These are phyloP conservation scores for Drosophila nigrodunni DNA, from an alignment of 1,140 invertebrate genomes.

Conservation along the genomic window DNA sequence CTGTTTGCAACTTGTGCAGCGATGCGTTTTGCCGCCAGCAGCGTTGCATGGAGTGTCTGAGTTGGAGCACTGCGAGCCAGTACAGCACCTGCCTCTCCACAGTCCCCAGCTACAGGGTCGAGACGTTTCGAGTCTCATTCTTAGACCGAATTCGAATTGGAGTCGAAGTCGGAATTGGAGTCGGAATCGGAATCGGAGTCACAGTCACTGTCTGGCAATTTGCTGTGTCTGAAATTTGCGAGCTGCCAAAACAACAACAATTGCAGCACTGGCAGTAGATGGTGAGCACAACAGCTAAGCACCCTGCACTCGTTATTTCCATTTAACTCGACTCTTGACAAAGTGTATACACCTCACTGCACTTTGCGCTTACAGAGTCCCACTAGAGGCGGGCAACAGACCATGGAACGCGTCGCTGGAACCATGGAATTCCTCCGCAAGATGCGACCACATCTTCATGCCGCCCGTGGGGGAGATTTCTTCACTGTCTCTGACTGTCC, in stretches of 20 bases:
- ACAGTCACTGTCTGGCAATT: constrained; percentile 63
- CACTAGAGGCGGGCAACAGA: constrained; percentile 47
- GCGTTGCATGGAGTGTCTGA: constrained; percentile 10
- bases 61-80: constrained; percentile 15
- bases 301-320: too few species aligned
- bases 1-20: constrained; percentile 42
- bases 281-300: too few species aligned
- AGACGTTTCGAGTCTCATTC: constrained; percentile 22
- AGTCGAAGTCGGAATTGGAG: constrained; percentile 1
- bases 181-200: constrained; percentile 3
- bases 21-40: constrained; percentile 49
- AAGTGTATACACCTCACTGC: too few species aligned
- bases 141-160: constrained; percentile 9
- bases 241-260: constrained; percentile 53
- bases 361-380: too few species aligned
- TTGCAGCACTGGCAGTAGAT: not conserved
- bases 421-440: constrained; percentile 56
- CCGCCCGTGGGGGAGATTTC: constrained; percentile 19
- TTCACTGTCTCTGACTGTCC: not conserved
- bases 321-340: too few species aligned
- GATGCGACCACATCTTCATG: constrained; percentile 44
- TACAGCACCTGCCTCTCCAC: constrained; percentile 21
- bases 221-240: constrained; percentile 59
- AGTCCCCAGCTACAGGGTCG: not conserved
- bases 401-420: constrained; percentile 55